Evolutionary conservation across 2,797 vertebrate genomes (phyloP).

Genomic region (Morelia viridis): DNA sequence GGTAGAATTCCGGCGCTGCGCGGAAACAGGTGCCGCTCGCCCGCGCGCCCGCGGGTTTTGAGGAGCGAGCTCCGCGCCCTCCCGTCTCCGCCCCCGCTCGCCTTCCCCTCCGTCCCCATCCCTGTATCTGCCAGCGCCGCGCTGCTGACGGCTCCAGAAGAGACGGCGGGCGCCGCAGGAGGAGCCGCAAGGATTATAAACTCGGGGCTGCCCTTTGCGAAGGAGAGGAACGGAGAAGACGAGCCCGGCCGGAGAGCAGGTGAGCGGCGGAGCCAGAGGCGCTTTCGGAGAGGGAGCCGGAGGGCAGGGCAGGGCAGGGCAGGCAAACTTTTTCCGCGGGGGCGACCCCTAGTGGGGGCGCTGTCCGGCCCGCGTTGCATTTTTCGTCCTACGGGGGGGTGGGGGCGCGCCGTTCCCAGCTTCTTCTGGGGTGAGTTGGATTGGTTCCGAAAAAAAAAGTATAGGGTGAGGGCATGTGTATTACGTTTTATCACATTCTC

Average conservation of each 20-base stretch:
- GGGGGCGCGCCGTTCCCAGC: no score
- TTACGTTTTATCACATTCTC: background rate
- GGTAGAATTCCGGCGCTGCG: background rate
- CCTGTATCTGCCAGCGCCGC: constrained; percentile 34
- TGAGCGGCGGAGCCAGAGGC: background rate
- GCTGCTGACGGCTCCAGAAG: constrained; percentile 34
- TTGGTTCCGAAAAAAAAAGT: background rate
- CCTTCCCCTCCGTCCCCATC: background rate
- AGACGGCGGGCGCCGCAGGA: constrained; percentile 35
- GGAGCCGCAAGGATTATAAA: constrained; percentile 35
- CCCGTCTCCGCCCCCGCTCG: background rate
- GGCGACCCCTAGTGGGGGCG: background rate
- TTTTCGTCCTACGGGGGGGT: background rate
- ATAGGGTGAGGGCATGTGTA: background rate
- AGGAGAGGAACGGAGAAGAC: no score
- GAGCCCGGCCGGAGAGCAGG: background rate
- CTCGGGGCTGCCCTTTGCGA: constrained; percentile 16
- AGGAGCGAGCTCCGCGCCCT: background rate
- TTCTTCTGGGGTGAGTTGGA: background rate
- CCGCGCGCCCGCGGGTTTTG: background rate
- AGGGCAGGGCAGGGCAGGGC: background rate
- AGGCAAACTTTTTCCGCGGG: background rate
- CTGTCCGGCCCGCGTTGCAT: background rate
- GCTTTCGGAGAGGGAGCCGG: background rate
- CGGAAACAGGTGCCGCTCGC: background rate